Evolutionary conservation across 1,140 invertebrate species (phyloP).

Genomic region (Cydia pomonella): DNA sequence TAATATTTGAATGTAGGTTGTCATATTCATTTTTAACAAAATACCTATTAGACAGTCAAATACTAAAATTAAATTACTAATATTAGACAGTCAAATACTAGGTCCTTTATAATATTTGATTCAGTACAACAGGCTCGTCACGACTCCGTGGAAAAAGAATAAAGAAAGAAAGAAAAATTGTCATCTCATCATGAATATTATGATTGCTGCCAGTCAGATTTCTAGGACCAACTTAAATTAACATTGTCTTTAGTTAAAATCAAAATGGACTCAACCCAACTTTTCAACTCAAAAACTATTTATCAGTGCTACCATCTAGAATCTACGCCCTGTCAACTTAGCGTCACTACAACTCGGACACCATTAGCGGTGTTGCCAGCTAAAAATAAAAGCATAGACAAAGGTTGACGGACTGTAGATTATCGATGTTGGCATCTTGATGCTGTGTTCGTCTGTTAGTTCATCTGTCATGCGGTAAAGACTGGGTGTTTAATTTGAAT

Average conservation of each 20-base stretch:
- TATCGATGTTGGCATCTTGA: constrained; percentile 57
- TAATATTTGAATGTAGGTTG: too few species aligned
- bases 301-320: constrained; percentile 38
- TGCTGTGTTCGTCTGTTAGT: constrained; percentile 54
- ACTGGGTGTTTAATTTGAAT: constrained; percentile 19
- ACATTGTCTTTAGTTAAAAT: neutral
- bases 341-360: constrained; percentile 49
- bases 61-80: too few species aligned
- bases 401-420: constrained; percentile 59
- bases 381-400: constrained; percentile 45
- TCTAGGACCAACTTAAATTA: neutral
- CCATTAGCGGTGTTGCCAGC: constrained; percentile 58
- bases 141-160: too few species aligned
- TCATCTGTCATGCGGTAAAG: constrained; percentile 55
- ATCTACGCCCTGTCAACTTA: constrained; percentile 50
- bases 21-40: too few species aligned
- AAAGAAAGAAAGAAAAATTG: too few species aligned
- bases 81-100: too few species aligned
- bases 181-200: too few species aligned
- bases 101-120: too few species aligned
- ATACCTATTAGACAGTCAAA: too few species aligned
- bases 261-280: neutral
- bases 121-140: too few species aligned
- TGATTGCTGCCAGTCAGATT: too few species aligned
- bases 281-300: constrained; percentile 4